Evolutionary conservation across 2,113 vertebrate species (phyloP).

Genomic region (Ciconia maguari): DNA sequence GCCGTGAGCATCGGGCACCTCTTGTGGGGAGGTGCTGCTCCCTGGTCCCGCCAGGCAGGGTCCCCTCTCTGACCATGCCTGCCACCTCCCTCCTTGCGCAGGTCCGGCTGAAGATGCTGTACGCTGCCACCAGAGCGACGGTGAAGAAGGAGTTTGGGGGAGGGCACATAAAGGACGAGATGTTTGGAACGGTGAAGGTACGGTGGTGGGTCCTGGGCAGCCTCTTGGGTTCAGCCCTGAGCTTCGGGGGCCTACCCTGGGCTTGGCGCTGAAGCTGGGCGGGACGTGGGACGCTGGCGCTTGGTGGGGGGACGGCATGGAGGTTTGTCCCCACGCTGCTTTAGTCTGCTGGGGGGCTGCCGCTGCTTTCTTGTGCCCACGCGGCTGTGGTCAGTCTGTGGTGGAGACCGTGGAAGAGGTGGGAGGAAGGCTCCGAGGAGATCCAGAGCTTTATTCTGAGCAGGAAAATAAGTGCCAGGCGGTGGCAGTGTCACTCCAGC

Average conservation of each 20-base stretch:
- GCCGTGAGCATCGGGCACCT: background rate
- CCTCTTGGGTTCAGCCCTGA: background rate
- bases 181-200: slow-evolving; percentile 96
- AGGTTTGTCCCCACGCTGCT: accelerated
- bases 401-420: accelerated
- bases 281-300: background rate
- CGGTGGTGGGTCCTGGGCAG: background rate
- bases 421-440: background rate
- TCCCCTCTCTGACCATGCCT: background rate
- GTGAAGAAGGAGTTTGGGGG: slow-evolving; percentile 99
- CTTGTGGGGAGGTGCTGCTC: background rate
- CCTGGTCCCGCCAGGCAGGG: accelerated
- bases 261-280: accelerated
- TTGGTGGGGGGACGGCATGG: too few relatives aligned
- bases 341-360: background rate
- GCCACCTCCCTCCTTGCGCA: background rate
- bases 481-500: slow-evolving; percentile 38
- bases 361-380: background rate
- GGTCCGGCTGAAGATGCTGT: slow-evolving; percentile 99
- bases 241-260: background rate
- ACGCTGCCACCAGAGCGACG: slow-evolving; percentile 93
- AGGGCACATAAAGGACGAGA: slow-evolving; percentile 93
- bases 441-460: background rate
- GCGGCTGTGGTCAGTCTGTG: background rate
- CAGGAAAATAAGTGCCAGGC: background rate